These are phyloP conservation scores for Polyodon spathula DNA, from an alignment of 2,113 vertebrate genomes.

Conservation along the genomic window DNA sequence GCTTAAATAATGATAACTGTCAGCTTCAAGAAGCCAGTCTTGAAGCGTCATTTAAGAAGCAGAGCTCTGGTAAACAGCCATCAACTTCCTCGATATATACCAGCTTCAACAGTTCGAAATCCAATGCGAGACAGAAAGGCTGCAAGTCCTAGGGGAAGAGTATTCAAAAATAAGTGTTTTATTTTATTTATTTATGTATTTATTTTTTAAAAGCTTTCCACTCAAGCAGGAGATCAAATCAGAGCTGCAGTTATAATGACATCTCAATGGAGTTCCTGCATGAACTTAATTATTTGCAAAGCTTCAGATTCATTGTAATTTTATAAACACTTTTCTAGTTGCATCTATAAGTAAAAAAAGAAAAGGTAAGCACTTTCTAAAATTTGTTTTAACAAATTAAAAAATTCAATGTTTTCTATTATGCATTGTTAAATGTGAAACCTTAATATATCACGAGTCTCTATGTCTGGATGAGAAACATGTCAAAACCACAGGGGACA, in stretches of 20 bases:
- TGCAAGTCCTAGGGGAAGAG: constrained; percentile 26
- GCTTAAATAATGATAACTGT: constrained; percentile 47
- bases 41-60: constrained; percentile 13
- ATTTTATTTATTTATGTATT: too few species aligned
- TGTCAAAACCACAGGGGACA: too few species aligned
- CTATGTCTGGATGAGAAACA: too few species aligned
- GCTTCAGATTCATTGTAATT: neutral
- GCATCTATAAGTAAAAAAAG: too few species aligned
- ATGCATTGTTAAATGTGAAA: too few species aligned
- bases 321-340: neutral
- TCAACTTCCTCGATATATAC: constrained; percentile 28
- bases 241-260: constrained; percentile 10
- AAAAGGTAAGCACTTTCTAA: too few species aligned
- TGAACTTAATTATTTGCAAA: neutral
- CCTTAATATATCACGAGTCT: too few species aligned
- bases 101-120: constrained; percentile 21
- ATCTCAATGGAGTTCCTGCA: neutral
- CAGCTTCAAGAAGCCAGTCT: constrained; percentile 42
- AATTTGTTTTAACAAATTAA: too few species aligned
- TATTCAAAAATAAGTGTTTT: constrained; percentile 32
- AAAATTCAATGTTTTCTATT: too few species aligned
- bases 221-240: constrained; percentile 15
- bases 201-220: constrained; percentile 16
- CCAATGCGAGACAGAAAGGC: constrained; percentile 12
- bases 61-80: constrained; percentile 22